Percentiles rank a stretch among this genome's conserved stretches.
These are phyloP conservation scores for Phyllotreta cruciferae DNA, from an alignment of 2,888 invertebrate genomes.

Conservation along the genomic window DNA sequence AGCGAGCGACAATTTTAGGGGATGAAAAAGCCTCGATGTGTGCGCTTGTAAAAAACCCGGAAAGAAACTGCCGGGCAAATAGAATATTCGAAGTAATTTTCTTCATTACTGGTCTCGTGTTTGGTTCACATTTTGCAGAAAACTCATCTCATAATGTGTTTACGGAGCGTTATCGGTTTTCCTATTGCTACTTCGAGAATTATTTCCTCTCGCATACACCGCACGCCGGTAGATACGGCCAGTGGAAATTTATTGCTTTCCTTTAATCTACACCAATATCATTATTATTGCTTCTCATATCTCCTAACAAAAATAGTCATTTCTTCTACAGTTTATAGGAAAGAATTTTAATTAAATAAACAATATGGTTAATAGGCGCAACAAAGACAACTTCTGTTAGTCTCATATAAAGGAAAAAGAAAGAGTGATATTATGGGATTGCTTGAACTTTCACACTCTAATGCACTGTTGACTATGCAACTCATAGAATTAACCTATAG, in stretches of 20 bases:
- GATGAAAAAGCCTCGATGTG: no score
- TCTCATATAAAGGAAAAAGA: no score
- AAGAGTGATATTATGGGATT: no score
- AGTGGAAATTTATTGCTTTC: not conserved
- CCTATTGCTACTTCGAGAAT: slow-evolving; percentile 23
- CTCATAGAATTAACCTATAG: no score
- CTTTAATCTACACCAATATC: not conserved
- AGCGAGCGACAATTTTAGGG: no score
- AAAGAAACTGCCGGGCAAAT: not conserved
- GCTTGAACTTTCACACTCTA: no score
- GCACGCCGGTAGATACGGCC: not conserved
- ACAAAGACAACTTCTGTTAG: no score
- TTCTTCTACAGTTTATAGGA: no score
- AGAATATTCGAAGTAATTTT: slow-evolving; percentile 26
- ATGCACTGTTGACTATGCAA: no score
- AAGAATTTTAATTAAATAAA: no score
- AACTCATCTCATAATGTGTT: slow-evolving; percentile 38
- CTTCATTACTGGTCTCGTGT: slow-evolving; percentile 26
- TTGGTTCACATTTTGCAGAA: slow-evolving; percentile 29
- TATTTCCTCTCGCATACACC: slow-evolving; percentile 16
- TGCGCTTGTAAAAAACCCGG: no score
- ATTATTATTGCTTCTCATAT: not conserved
- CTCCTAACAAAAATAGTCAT: not conserved
- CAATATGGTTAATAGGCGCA: no score
- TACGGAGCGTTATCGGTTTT: slow-evolving; percentile 39